A percentile compares a stretch with the other conserved stretches of the same genome.
phyloP scores from a whole-genome alignment of 2,888 invertebrate species.

The Tromatobia lineatoria region DNA sequence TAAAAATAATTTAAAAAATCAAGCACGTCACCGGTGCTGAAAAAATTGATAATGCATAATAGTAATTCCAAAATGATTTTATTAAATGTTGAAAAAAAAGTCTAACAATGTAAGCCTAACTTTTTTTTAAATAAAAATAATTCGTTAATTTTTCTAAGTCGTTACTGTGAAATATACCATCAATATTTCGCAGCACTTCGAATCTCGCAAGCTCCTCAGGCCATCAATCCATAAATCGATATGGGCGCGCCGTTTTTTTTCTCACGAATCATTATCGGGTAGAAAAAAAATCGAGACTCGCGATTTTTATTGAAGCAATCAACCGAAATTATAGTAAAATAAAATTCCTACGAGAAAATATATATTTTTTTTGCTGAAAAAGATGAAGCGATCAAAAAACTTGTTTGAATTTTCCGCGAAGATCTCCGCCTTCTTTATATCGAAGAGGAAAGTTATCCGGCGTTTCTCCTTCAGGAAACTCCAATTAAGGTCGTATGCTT shows the following conservation, averaged over 20 bases:
- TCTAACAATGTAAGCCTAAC: no score
- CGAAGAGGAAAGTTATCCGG: slow-evolving; percentile 23
- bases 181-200: background rate
- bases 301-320: background rate
- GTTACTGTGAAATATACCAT: background rate
- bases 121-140: no score
- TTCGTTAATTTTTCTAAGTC: no score
- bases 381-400: background rate
- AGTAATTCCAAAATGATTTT: no score
- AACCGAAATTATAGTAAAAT: background rate
- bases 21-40: no score
- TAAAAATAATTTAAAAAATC: no score
- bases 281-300: no score
- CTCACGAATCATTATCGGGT: no score
- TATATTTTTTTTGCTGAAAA: background rate
- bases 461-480: slow-evolving; percentile 36
- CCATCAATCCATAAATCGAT: background rate
- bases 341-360: background rate
- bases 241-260: no score
- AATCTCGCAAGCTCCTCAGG: background rate
- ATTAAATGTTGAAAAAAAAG: no score
- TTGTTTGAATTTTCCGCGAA: slow-evolving; percentile 5
- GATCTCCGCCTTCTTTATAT: slow-evolving; percentile 11
- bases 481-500: slow-evolving; percentile 45
- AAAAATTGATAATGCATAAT: no score